Percentiles rank a stretch among this genome's conserved stretches.
These are phyloP conservation scores for Agrochola macilenta DNA, from an alignment of 2,888 invertebrate genomes.

Conservation along the genomic window DNA sequence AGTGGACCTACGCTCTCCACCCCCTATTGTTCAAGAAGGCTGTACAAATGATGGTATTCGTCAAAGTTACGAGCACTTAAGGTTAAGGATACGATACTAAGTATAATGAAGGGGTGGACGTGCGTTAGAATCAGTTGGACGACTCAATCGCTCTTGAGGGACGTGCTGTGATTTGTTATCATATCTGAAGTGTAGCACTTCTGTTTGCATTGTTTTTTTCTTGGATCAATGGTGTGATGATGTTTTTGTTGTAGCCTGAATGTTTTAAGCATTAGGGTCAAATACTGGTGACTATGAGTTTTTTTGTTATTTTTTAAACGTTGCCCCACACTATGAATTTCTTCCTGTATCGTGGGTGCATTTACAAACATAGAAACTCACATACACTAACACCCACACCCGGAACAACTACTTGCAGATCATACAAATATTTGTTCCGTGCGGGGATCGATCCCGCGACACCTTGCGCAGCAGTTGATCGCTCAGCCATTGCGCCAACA, in stretches of 20 bases:
- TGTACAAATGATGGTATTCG: slow-evolving; percentile 75
- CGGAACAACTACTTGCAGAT: no score
- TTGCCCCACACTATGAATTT: no score
- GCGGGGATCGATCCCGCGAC: no score
- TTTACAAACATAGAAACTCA: no score
- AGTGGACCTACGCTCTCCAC: slow-evolving; percentile 24
- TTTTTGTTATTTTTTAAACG: no score
- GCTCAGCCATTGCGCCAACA: no score
- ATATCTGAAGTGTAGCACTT: slow-evolving; percentile 34
- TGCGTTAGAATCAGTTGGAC: slow-evolving; percentile 68
- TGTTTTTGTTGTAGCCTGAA: not conserved
- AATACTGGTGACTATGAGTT: no score
- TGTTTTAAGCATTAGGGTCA: no score
- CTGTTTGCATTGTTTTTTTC: slow-evolving; percentile 3
- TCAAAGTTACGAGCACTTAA: slow-evolving; percentile 80
- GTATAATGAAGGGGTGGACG: slow-evolving; percentile 69
- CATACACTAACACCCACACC: no score
- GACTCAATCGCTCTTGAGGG: slow-evolving; percentile 64
- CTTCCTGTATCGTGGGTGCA: no score
- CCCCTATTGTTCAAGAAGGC: not conserved
- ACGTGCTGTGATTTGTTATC: slow-evolving; percentile 56
- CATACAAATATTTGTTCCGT: no score
- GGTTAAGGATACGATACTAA: slow-evolving; percentile 77
- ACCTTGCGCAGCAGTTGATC: no score
- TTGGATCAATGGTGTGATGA: not conserved